Base-by-base conservation (phyloP, 2,113 vertebrate genomes). In the Boleophthalmus pectinirostris region DNA sequence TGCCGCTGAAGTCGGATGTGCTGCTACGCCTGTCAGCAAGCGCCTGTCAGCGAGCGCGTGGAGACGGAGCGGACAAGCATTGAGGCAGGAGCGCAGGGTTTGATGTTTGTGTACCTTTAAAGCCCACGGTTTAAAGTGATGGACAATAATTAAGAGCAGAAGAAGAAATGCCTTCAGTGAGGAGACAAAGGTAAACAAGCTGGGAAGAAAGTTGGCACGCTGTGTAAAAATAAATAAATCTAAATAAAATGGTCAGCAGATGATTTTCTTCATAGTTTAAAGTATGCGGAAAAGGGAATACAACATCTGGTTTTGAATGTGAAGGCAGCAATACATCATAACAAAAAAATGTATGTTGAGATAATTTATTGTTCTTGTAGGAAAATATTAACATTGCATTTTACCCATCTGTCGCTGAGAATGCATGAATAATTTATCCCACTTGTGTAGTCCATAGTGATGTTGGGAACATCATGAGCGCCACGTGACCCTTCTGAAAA, bases 11-110 rank as follows among this genome's bases (percentile, higher is more conserved):
- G 79, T 76, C 2, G 46, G 78, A 69, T 66, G 69, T 70, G 70
- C 51, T n/a, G 70, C 60, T 47, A 69, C 83, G 86, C 69, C 70
- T 84, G 83, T 88, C 79, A 81, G 70, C 77, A 74, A 81, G 68
- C 45, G 35, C 54, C 67, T 38, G 67, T 29, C 29, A 81, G 70
- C 75, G 76, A 81, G 68, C 45, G 35, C 46, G 69, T 38, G 67
- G 72, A 35, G 72, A 64, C 54, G 61, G 68, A 56, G 63, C 49
- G 70, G 56, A 66, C 76, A 47, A 60, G 69, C 74, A 54, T 35
- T 81, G 66, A 77, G 9, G 46, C 70, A 18, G 53, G 67, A 49
- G 69, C 47, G 21, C 58, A 57, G 68, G 68, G 61, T 70, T 70
- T 82, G 61, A 71, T 70, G 76, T 76, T 68, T 70, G 66, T 70